Base-by-base conservation (phyloP, 2,888 invertebrate genomes). In the Alentia gelatinosa region DNA sequence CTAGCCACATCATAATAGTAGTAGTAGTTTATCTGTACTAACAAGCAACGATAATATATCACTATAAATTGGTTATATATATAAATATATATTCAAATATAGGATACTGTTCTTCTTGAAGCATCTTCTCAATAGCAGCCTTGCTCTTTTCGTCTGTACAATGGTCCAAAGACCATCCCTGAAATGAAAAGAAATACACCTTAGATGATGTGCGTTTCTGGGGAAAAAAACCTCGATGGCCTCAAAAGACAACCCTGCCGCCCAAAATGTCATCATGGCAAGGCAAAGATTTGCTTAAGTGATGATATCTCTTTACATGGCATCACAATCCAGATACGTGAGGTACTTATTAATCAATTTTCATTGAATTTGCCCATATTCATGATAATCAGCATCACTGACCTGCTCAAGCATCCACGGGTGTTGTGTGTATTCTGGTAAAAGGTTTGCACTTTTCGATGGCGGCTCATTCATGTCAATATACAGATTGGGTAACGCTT, bases 321-420 rank as follows among this genome's bases (percentile, higher is more conserved):
- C n/a, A n/a, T n/a, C n/a, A n/a, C n/a, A n/a, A n/a, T n/a, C n/a
- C n/a, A n/a, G n/a, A n/a, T n/a, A n/a, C n/a, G n/a, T n/a, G n/a
- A n/a, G n/a, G n/a, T n/a, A n/a, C n/a, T n/a, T n/a, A n/a, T n/a
- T n/a, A n/a, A n/a, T n/a, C n/a, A n/a, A n/a, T n/a, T n/a, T n/a
- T n/a, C n/a, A n/a, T n/a, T n/a, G n/a, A n/a, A n/a, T n/a, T n/a
- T n/a, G n/a, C n/a, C n/a, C n/a, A n/a, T n/a, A n/a, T n/a, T n/a
- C n/a, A n/a, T n/a, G n/a, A n/a, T n/a, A n/a, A n/a, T n/a, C n/a
- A n/a, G n/a, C n/a, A n/a, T n/a, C n/a, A 26, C 79, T 33, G 91
- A 95, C 95, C 94, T 95, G 95, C 88, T 95, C 95, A 79, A 95
- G 92, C 94, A 95, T 94, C 95, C 95, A 95, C n/a, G 95, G 95